Evolutionary conservation across 2,888 invertebrate species (phyloP), one percentile per base, ranked within the genome.

Genomic region (Colostygia pectinataria): DNA sequence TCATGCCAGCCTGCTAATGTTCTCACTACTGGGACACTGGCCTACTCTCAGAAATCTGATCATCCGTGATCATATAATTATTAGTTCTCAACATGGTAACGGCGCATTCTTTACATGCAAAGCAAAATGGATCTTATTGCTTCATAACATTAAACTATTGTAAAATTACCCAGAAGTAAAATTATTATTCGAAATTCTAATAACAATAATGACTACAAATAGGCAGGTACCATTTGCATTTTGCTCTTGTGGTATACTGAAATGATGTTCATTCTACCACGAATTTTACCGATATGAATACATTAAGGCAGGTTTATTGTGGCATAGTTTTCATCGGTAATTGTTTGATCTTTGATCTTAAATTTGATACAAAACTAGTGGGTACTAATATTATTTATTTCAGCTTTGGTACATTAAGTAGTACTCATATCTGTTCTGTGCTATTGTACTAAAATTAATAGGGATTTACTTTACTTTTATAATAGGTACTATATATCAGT

Each of bases 1-100:
- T n/a, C n/a, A n/a, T n/a, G n/a, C n/a, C n/a, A n/a, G n/a, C n/a
- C n/a, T n/a, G n/a, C n/a, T n/a, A n/a, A n/a, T n/a, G n/a, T n/a
- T n/a, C n/a, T n/a, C n/a, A n/a, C n/a, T n/a, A n/a, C n/a, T n/a
- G n/a, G n/a, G n/a, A n/a, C n/a, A n/a, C n/a, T n/a, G n/a, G n/a
- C n/a, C n/a, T n/a, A n/a, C n/a, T n/a, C n/a, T n/a, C n/a, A n/a
- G n/a, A n/a, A n/a, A n/a, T n/a, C 38, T 49, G 47, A 40, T 37
- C 50, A 50, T 54, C 45, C 45, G 50, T 41, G 53, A 57, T 54
- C 51, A 50, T 42, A 53, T n/a, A n/a, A n/a, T n/a, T n/a, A n/a
- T 29, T 41, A 48, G 51, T 51, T 41, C 36, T 37, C 15, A n/a
- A n/a, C n/a, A n/a, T n/a, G n/a, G n/a, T n/a, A n/a, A n/a, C n/a